A percentile compares a stretch with the other conserved stretches of the same genome.
Conservation (phyloP, 2,797 vertebrate species). For the Melanotaenia maccullochi region DNA sequence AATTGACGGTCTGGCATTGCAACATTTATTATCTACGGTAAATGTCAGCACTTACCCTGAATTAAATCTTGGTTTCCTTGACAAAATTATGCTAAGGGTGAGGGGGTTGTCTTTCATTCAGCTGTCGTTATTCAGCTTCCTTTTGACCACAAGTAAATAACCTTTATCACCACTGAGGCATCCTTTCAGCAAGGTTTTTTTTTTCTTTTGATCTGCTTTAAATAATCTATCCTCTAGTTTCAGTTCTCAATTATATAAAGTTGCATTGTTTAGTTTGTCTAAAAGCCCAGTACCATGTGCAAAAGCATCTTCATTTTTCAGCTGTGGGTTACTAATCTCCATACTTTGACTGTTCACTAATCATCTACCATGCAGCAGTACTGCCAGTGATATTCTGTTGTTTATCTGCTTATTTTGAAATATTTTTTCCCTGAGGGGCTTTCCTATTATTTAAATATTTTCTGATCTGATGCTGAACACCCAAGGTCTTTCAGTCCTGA, state of each 20-base stretch:
- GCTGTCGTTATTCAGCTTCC: conserved; percentile 4
- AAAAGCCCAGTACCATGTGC: conserved; percentile 65
- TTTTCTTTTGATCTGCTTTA: conserved; percentile 1
- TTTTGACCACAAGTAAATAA: conserved; percentile 21
- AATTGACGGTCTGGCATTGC: not conserved
- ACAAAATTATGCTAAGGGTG: conserved; percentile 10
- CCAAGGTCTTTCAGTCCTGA: not conserved
- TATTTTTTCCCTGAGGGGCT: not conserved
- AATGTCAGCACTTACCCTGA: not conserved
- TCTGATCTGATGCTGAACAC: not conserved
- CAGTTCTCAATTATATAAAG: not conserved
- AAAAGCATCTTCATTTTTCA: conserved; percentile 54
- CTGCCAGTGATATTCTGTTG: conserved; percentile 17
- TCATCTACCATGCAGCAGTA: conserved; percentile 29
- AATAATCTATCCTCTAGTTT: conserved; percentile 14
- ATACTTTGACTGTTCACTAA: conserved; percentile 35
- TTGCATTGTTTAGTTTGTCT: conserved; percentile 18
- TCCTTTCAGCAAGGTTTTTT: conserved; percentile 12
- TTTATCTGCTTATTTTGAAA: conserved; percentile 15
- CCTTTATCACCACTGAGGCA: conserved; percentile 9
- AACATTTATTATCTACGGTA: not conserved
- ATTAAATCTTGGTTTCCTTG: conserved; percentile 71
- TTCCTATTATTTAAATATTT: not conserved
- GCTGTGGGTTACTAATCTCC: conserved; percentile 48
- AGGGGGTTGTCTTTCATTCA: conserved; percentile 14